Evolutionary conservation across 2,888 invertebrate genomes (phyloP).

Genomic region (Clepsis dumicolana): DNA sequence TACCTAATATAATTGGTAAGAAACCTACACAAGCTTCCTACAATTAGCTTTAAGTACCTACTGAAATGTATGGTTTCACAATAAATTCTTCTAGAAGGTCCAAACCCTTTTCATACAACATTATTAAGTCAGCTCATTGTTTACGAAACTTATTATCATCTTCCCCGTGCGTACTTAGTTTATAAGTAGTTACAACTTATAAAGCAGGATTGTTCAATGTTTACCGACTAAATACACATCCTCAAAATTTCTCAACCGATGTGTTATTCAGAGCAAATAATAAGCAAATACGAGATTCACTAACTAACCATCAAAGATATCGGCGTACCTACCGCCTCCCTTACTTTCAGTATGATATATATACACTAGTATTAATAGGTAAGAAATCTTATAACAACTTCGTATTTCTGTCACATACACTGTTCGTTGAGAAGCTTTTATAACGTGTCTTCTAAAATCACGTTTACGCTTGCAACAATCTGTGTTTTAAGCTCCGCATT

Average conservation of each 20-base stretch:
- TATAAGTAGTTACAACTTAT: background rate
- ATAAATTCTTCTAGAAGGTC: too few species aligned
- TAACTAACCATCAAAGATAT: constrained; percentile 9
- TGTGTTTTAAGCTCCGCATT: background rate
- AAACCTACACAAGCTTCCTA: too few species aligned
- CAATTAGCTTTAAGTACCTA: too few species aligned
- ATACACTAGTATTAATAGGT: background rate
- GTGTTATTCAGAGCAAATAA: background rate
- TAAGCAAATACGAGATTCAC: constrained; percentile 2
- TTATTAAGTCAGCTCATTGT: too few species aligned
- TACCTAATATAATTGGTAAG: too few species aligned
- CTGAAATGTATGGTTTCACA: too few species aligned
- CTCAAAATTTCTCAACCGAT: background rate
- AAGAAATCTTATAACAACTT: background rate
- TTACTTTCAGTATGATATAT: background rate
- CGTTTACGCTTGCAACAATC: background rate
- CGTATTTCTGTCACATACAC: constrained; percentile 23
- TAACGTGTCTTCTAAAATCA: constrained; percentile 17
- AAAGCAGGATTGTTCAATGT: background rate
- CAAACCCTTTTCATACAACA: too few species aligned
- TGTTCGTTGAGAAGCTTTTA: constrained; percentile 2
- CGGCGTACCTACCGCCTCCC: background rate
- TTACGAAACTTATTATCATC: too few species aligned
- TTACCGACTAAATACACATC: background rate
- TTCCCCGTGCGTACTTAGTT: too few species aligned